Conservation (phyloP, 1,140 invertebrate genomes). For the Drosophila seguyi region DNA sequence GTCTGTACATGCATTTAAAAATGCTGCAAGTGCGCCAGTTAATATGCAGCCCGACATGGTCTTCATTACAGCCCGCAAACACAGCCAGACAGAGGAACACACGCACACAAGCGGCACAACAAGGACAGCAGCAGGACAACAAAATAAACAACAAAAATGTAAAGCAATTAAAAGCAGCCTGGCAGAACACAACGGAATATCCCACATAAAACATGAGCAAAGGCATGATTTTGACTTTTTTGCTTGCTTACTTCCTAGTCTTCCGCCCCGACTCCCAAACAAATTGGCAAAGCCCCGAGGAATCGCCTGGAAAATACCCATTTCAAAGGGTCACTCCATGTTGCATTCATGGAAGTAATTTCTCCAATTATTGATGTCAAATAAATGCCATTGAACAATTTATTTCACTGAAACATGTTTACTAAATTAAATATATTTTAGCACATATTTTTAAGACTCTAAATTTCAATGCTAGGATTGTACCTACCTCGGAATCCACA, state of each 20-base stretch:
- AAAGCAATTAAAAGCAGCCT: constrained; percentile 82
- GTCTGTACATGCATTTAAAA: constrained; percentile 65
- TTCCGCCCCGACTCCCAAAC: background rate
- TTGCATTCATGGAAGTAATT: background rate
- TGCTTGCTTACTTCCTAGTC: constrained; percentile 34
- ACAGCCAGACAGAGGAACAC: constrained; percentile 14
- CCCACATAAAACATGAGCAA: constrained; percentile 76
- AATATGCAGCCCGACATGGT: constrained; percentile 77
- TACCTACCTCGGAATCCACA: background rate
- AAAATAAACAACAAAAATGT: constrained; percentile 75
- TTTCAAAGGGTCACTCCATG: background rate
- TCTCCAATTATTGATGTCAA: background rate
- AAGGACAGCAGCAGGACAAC: constrained; percentile 45
- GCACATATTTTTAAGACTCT: too few species aligned
- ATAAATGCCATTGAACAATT: background rate
- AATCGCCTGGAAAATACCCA: background rate
- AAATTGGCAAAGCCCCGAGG: background rate
- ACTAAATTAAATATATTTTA: too few species aligned
- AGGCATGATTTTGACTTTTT: constrained; percentile 71
- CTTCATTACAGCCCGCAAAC: constrained; percentile 69
- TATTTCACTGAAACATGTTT: background rate
- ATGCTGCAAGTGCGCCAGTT: constrained; percentile 69
- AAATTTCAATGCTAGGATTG: too few species aligned
- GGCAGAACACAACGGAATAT: constrained; percentile 72
- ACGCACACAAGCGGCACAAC: constrained; percentile 15